Conservation (phyloP, 2,797 vertebrate species). For the Xenopus petersii region DNA sequence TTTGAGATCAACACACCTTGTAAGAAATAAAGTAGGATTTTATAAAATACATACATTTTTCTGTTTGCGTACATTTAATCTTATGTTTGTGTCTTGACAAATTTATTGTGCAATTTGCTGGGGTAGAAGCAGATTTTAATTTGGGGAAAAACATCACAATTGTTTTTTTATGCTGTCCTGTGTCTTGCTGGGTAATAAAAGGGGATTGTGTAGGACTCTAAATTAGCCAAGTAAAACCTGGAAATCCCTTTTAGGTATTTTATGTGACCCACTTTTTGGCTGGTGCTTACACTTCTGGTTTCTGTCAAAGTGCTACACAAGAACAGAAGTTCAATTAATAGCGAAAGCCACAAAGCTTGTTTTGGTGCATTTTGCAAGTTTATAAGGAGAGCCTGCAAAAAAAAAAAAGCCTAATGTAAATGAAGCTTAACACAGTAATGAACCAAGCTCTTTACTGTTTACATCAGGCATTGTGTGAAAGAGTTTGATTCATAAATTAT, state of each 20-base stretch:
- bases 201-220: conserved; percentile 27
- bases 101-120: conserved; percentile 1
- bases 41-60: background rate
- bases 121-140: conserved; percentile 8
- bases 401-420: conserved; percentile 9
- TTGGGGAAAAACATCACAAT: conserved; percentile 12
- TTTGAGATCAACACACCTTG: conserved; percentile 3
- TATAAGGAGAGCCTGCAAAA: background rate
- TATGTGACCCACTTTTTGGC: conserved; percentile 33
- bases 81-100: conserved; percentile 1
- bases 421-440: background rate
- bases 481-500: conserved; percentile 40
- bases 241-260: conserved; percentile 32
- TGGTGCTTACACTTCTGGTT: conserved; percentile 28
- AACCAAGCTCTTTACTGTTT: conserved; percentile 11
- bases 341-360: conserved; percentile 25
- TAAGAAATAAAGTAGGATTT: conserved; percentile 12
- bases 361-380: conserved; percentile 8
- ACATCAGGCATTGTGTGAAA: background rate
- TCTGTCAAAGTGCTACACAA: conserved; percentile 25
- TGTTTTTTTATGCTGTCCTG: conserved; percentile 3
- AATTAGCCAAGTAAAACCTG: conserved; percentile 24
- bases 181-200: conserved; percentile 32
- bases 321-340: conserved; percentile 40
- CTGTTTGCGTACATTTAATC: background rate